Base-by-base conservation (phyloP, 2,888 invertebrate genomes). In the Mythimna loreyi region DNA sequence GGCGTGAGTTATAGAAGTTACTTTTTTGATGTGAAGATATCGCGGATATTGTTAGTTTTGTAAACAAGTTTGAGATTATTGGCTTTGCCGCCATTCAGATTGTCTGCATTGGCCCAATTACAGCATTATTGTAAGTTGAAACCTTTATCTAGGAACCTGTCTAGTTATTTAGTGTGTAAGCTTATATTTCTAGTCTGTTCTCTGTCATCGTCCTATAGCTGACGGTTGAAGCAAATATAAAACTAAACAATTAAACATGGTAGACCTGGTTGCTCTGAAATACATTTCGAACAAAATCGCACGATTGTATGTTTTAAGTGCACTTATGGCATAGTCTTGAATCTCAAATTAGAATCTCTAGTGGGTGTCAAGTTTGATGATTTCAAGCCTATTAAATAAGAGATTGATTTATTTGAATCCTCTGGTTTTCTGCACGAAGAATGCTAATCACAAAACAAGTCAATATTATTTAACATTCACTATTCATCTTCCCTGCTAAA, bases 171-270 rank as follows among this genome's bases (percentile, higher is more conserved):
- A 90, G 90, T 90, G 13, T 83, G 75, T 91, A 89, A 89, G 88
- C 80, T 86, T 83, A 80, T 86, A 83, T 90, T 84, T 91, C 91
- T 92, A 92, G 91, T 91, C 91, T 91, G 80, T 87, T 82, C 71
- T 86, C 75, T 81, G 67, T 75, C 80, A 58, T 50, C 6, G 49
- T 21, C 43, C 30, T 50, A 36, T 47, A 57, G 28, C 28, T n/a
- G 47, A 23, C 16, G 62, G 62, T 65, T 50, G 60, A 57, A 55
- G 49, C 60, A 67, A 63, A 63, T 47, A 58, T 25, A 47, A 65
- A n/a, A 0, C 2, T 3, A 25, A 25, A 16, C 16, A 40, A 70
- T 56, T 33, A 49, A 16, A 50, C 62, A 43, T 9, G 33, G 0
- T 19, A 23, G 33, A 45, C 13, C 8, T 23, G 21, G 19, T 19